These are phyloP conservation scores for Chrysaora quinquecirrha DNA, from an alignment of 30 jellyfish, hydroid and myxozoan species.

Conservation along the genomic window DNA sequence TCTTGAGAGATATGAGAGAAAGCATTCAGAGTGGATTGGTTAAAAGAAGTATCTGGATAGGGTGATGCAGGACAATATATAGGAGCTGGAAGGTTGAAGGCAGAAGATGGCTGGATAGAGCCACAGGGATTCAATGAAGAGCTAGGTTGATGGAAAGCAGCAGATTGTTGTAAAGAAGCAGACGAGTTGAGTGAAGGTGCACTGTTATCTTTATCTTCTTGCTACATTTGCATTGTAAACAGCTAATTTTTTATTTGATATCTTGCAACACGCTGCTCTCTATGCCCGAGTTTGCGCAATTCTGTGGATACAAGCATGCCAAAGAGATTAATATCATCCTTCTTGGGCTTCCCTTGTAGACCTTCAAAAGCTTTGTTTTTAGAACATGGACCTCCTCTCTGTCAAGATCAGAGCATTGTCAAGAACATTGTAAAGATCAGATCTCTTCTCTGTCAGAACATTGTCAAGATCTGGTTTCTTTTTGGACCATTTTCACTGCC, in stretches of 20 bases:
- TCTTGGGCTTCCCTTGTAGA: not conserved
- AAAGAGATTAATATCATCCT: constrained; percentile 32
- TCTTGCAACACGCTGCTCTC: constrained; percentile 21
- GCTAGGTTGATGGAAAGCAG: not conserved
- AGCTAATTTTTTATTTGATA: constrained; percentile 28
- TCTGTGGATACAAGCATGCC: constrained; percentile 31
- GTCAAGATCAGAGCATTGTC: not conserved
- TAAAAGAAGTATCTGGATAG: too few species aligned
- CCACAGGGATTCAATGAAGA: not conserved
- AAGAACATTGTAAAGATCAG: too few species aligned
- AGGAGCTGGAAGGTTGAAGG: not conserved
- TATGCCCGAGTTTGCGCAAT: constrained; percentile 6
- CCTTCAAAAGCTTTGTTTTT: not conserved
- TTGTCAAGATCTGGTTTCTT: too few species aligned
- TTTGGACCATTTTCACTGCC: too few species aligned
- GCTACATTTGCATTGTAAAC: constrained; percentile 24
- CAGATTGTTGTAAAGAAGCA: not conserved
- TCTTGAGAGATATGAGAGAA: too few species aligned
- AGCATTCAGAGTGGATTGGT: constrained; percentile 12
- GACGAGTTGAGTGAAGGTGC: too few species aligned
- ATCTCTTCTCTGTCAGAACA: too few species aligned
- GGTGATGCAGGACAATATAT: not conserved
- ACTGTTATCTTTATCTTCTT: too few species aligned
- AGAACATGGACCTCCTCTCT: not conserved
- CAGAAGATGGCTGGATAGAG: not conserved